phyloP scores from a whole-genome alignment of 2,797 vertebrate genomes.

The Enteromius trimaculatus region DNA sequence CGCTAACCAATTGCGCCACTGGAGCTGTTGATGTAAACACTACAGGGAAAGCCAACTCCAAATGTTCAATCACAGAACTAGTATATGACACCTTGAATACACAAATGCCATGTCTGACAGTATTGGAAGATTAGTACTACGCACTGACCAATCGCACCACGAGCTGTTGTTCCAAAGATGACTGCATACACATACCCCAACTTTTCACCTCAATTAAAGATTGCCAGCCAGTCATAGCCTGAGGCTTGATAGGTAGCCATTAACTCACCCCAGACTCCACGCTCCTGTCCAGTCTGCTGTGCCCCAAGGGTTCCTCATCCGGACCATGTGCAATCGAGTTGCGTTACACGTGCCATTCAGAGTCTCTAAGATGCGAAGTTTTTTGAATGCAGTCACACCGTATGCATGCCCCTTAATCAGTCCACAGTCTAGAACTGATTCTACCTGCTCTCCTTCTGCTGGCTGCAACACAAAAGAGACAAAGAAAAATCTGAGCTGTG shows the following conservation, averaged over 20 bases:
- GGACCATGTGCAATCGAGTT: conserved; percentile 76
- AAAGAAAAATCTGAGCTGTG: background rate
- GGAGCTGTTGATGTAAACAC: background rate
- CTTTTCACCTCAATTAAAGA: background rate
- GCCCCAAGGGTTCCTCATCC: conserved; percentile 85
- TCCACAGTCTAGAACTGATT: conserved; percentile 80
- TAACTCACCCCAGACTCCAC: conserved; percentile 82
- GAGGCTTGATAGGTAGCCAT: no score
- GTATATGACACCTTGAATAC: background rate
- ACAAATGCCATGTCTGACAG: background rate
- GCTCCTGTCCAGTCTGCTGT: conserved; percentile 82
- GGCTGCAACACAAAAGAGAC: conserved; percentile 68
- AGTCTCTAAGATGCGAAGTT: conserved; percentile 68
- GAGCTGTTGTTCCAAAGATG: background rate
- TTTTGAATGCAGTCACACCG: conserved; percentile 79
- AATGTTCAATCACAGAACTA: background rate
- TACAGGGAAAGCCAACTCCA: background rate
- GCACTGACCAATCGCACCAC: background rate
- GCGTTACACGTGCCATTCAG: conserved; percentile 54
- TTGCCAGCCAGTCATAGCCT: no score
- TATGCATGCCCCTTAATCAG: conserved; percentile 84
- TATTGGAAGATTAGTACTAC: background rate
- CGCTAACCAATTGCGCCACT: background rate
- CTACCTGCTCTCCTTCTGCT: conserved; percentile 76
- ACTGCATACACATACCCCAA: background rate